A percentile compares a stretch with the other conserved stretches of the same genome.
These are phyloP conservation scores for Vesta saturnalis DNA, from an alignment of 2,888 invertebrate species.

Conservation along the genomic window DNA sequence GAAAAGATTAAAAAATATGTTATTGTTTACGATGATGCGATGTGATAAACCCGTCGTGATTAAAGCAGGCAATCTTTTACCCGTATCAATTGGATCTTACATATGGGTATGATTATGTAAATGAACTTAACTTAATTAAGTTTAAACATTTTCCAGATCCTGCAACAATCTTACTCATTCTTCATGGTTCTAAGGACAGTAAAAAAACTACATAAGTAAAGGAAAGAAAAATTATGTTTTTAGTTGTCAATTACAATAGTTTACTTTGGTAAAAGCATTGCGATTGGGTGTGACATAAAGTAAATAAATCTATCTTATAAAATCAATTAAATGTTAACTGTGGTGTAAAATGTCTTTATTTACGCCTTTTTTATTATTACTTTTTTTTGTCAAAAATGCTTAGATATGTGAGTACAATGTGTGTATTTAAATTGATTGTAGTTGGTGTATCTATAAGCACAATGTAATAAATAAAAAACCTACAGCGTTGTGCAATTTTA, in stretches of 20 bases:
- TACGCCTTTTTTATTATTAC: no score
- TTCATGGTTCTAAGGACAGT: slow-evolving; percentile 32
- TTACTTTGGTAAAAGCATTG: slow-evolving; percentile 23
- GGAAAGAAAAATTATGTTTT: neutral
- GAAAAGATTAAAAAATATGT: slow-evolving; percentile 11
- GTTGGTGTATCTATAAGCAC: no score
- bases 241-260: slow-evolving; percentile 14
- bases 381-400: no score
- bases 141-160: slow-evolving; percentile 24
- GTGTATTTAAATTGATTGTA: no score
- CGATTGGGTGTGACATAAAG: slow-evolving; percentile 18
- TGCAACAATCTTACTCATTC: slow-evolving; percentile 32
- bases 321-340: no score
- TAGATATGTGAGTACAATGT: no score
- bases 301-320: slow-evolving; percentile 17
- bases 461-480: no score
- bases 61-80: slow-evolving; percentile 24
- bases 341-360: no score
- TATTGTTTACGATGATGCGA: slow-evolving; percentile 28
- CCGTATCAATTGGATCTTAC: slow-evolving; percentile 28
- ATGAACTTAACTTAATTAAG: neutral
- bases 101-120: slow-evolving; percentile 23
- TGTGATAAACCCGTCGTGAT: slow-evolving; percentile 30
- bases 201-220: neutral
- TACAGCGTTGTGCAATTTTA: no score